Evolutionary conservation across 1,140 invertebrate genomes (phyloP).

Genomic region (Episyrphus balteatus): DNA sequence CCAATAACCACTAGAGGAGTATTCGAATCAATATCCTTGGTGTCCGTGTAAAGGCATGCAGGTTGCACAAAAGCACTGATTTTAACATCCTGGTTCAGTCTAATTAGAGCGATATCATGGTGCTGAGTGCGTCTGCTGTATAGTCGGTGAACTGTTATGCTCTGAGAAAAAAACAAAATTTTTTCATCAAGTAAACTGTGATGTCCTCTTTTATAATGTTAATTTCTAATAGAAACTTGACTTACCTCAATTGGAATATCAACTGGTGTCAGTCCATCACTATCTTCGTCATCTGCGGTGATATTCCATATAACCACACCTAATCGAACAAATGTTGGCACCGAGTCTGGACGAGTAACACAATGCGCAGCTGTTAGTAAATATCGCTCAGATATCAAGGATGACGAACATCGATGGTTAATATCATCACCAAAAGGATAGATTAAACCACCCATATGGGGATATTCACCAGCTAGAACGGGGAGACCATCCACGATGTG

Average conservation of each 20-base stretch:
- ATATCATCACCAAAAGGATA: slow-evolving; percentile 5
- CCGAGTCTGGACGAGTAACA: slow-evolving; percentile 31
- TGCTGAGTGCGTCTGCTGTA: slow-evolving; percentile 15
- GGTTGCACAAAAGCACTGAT: slow-evolving; percentile 11
- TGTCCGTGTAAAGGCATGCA: slow-evolving; percentile 19
- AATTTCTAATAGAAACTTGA: no score
- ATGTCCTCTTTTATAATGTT: no score
- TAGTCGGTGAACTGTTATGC: slow-evolving; percentile 20
- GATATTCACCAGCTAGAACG: slow-evolving; percentile 21
- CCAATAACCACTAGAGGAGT: slow-evolving; percentile 18
- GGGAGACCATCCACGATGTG: slow-evolving; percentile 24
- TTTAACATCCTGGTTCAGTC: slow-evolving; percentile 11
- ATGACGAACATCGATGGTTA: slow-evolving; percentile 39
- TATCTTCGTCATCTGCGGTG: slow-evolving; percentile 4
- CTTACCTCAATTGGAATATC: slow-evolving; percentile 8
- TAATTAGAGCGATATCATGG: slow-evolving; percentile 26
- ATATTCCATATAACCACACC: slow-evolving; percentile 16
- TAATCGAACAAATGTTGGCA: slow-evolving; percentile 19
- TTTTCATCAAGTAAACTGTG: neutral
- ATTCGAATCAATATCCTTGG: slow-evolving; percentile 11
- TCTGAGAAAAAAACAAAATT: neutral
- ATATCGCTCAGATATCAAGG: slow-evolving; percentile 35
- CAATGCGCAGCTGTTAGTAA: slow-evolving; percentile 68
- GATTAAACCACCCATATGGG: slow-evolving; percentile 30
- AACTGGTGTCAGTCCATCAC: neutral